Evolutionary conservation across 2,888 invertebrate species (phyloP).

Genomic region (Boloria euphrosyne): DNA sequence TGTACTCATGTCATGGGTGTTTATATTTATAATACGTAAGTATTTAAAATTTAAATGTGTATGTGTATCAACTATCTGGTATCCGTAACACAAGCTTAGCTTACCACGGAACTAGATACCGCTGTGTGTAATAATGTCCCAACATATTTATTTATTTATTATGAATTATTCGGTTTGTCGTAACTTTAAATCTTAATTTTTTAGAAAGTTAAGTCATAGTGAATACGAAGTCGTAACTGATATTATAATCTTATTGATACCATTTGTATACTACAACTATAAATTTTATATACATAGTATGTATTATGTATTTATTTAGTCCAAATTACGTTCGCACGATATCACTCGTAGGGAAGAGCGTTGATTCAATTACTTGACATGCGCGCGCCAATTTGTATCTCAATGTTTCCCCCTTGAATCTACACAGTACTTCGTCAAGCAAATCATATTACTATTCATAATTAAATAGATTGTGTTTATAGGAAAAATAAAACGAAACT

Average conservation of each 20-base stretch:
- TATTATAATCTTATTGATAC: not conserved
- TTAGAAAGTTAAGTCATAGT: too few species aligned
- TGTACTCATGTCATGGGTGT: too few species aligned
- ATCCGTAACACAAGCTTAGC: too few species aligned
- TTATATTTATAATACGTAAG: too few species aligned
- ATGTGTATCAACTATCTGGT: too few species aligned
- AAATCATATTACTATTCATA: slow-evolving; percentile 67
- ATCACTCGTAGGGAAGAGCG: slow-evolving; percentile 52
- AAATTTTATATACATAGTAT: slow-evolving; percentile 23
- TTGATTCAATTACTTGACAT: slow-evolving; percentile 79
- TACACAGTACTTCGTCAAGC: slow-evolving; percentile 54
- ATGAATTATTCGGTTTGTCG: too few species aligned
- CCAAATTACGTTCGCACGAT: slow-evolving; percentile 46
- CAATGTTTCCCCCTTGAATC: slow-evolving; percentile 51
- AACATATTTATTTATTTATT: too few species aligned
- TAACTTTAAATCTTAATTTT: too few species aligned
- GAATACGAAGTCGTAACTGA: not conserved
- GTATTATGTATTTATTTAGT: slow-evolving; percentile 37
- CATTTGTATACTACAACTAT: not conserved
- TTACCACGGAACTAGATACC: too few species aligned
- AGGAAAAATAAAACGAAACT: slow-evolving; percentile 28
- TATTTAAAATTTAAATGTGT: too few species aligned
- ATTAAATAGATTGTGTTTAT: slow-evolving; percentile 64
- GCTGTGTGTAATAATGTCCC: too few species aligned
- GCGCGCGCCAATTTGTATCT: slow-evolving; percentile 76